These are phyloP conservation scores for Cephus runcator DNA, from an alignment of 2,888 invertebrate genomes.

Conservation along the genomic window DNA sequence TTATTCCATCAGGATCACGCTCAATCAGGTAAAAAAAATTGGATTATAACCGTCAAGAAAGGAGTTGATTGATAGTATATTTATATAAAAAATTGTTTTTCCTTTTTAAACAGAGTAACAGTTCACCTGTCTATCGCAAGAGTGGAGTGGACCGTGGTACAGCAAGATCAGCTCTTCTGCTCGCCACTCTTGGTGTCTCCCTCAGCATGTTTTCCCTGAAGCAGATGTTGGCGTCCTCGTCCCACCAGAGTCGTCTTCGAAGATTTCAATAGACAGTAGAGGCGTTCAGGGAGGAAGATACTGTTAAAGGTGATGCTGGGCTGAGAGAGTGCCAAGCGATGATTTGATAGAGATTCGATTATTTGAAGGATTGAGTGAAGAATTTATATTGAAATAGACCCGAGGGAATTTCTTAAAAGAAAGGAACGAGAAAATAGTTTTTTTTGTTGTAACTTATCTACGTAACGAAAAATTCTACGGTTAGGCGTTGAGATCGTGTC, in stretches of 20 bases:
- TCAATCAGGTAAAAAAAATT: slow-evolving; percentile 48
- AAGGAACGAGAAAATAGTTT: background rate
- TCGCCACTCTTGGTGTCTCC: slow-evolving; percentile 57
- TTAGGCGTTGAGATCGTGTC: background rate
- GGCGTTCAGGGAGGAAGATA: background rate
- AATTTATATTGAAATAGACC: background rate
- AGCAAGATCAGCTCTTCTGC: slow-evolving; percentile 47
- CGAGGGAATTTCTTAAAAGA: background rate
- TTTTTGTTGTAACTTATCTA: background rate
- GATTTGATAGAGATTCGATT: background rate
- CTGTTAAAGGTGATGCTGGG: background rate
- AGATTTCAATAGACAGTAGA: slow-evolving; percentile 23
- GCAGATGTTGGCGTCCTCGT: slow-evolving; percentile 51
- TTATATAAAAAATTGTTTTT: background rate
- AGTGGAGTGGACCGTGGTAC: slow-evolving; percentile 43
- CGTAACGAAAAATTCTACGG: background rate
- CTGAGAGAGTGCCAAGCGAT: background rate
- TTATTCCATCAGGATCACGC: slow-evolving; percentile 52
- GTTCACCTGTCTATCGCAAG: slow-evolving; percentile 40
- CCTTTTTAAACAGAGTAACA: slow-evolving; percentile 34
- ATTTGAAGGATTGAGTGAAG: background rate
- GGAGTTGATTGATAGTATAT: background rate
- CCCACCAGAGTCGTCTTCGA: slow-evolving; percentile 39
- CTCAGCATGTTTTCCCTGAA: slow-evolving; percentile 57
- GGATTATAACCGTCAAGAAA: background rate